Percentiles rank a stretch among this genome's conserved stretches.
Conservation (phyloP, 2,113 vertebrate species). For the Sinocyclocheilus anophthalmus region DNA sequence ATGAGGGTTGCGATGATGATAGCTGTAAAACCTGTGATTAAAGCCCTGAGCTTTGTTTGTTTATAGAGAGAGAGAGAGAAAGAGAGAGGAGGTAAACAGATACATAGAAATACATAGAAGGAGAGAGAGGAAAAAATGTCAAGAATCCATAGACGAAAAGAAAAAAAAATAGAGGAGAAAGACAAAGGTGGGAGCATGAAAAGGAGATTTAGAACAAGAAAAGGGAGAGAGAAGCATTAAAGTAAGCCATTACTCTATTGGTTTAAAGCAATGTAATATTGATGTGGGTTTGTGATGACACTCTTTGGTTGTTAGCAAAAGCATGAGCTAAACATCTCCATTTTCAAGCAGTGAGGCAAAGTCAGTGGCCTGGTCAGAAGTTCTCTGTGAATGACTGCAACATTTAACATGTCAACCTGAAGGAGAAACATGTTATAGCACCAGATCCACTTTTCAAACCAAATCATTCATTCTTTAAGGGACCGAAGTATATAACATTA, state of each 20-base stretch:
- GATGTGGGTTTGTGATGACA: background rate
- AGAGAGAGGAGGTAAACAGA: background rate
- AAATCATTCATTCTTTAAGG: background rate
- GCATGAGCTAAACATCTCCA: background rate
- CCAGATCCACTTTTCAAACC: background rate
- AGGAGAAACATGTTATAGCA: background rate
- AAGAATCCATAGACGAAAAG: background rate
- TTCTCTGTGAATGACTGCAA: slow-evolving; percentile 16
- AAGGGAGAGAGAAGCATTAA: background rate
- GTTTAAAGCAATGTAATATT: background rate
- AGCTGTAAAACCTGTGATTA: slow-evolving; percentile 65
- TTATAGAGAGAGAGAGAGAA: slow-evolving; percentile 39
- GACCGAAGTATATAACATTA: background rate
- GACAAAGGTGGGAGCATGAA: background rate
- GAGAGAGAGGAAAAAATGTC: background rate
- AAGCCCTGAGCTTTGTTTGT: slow-evolving; percentile 65
- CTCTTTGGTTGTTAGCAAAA: slow-evolving; percentile 14
- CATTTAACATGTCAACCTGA: background rate
- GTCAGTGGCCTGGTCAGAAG: background rate
- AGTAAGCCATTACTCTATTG: background rate
- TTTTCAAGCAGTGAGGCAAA: background rate
- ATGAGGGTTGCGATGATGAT: slow-evolving; percentile 54
- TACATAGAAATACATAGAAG: background rate
- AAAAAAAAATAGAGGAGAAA: background rate
- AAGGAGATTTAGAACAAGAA: background rate